These are phyloP conservation scores for Apocheima hispidaria DNA, from an alignment of 2,888 invertebrate genomes.

Conservation along the genomic window DNA sequence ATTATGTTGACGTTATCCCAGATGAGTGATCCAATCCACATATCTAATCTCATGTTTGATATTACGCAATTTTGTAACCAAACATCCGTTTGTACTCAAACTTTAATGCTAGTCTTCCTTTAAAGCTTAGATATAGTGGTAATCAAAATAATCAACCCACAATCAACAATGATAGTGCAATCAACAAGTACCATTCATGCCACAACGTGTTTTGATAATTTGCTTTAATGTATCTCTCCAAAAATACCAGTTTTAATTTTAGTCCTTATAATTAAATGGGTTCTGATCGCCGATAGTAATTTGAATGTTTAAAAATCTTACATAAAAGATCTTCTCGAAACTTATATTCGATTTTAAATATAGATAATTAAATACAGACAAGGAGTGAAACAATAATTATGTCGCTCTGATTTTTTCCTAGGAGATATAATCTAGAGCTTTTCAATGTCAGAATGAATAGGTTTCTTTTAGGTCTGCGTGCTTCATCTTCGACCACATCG, in stretches of 20 bases:
- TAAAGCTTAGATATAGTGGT: conserved; percentile 39
- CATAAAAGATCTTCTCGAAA: background rate
- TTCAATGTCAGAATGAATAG: too few species aligned
- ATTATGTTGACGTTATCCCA: conserved; percentile 22
- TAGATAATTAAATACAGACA: too few species aligned
- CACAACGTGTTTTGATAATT: conserved; percentile 10
- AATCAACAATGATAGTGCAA: conserved; percentile 21
- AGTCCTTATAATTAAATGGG: background rate
- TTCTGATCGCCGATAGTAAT: background rate
- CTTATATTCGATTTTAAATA: background rate
- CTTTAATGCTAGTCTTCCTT: conserved; percentile 46
- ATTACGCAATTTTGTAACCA: conserved; percentile 35
- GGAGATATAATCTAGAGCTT: too few species aligned
- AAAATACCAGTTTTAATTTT: background rate
- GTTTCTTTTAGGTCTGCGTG: too few species aligned
- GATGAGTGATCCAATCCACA: conserved; percentile 30
- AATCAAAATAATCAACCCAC: conserved; percentile 31
- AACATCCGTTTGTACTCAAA: conserved; percentile 40
- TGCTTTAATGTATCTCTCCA: conserved; percentile 3
- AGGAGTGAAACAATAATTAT: too few species aligned
- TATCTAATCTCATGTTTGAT: conserved; percentile 38
- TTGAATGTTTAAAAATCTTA: background rate
- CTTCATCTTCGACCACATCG: too few species aligned
- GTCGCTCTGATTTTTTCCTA: too few species aligned
- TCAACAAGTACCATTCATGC: conserved; percentile 17